Base-by-base conservation (phyloP, 1,140 invertebrate species). In the Adoxophyes honmai region DNA sequence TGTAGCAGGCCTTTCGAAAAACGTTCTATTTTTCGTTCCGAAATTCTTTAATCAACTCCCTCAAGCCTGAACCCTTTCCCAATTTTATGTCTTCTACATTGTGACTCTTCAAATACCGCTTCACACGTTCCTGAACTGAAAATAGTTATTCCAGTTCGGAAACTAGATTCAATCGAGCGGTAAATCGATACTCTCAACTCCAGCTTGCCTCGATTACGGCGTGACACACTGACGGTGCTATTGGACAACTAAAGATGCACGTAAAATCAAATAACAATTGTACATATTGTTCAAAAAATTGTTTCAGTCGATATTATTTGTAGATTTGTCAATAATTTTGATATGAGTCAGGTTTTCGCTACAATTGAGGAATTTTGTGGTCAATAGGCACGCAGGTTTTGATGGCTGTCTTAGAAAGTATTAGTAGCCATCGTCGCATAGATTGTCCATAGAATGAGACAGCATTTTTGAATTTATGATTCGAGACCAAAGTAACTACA, bases 111-210 rank as follows among this genome's bases (percentile, higher is more conserved):
- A 18, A 16, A 44, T 44, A 48, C 16, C 42, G 10, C 21, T 48
- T 48, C 42, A 11, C 42, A 48, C 42, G 42, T 18, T 48, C 10
- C 18, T 28, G 16, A 13, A 48, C 42, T 48, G 16, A 48, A 48
- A 48, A 48, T 48, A 48, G 42, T 48, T 48, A 33, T 48, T 48
- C 21, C 42, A 48, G 42, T 48, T 48, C 42, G 21, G 42, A 48
- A 48, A 48, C 42, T 48, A 48, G 42, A 48, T 48, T 48, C 42
- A 48, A 48, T 48, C 42, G 42, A 33, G 42, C 42, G 42, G 42
- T 48, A 48, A 48, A 48, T 48, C 42, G 42, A 48, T 48, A 48
- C 42, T 48, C 42, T 18, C 42, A 48, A 48, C 42, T 48, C 42
- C 21, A 48, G 42, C 42, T 16, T 44, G 39, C 16, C 42, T 48